Percentiles rank a stretch among this genome's conserved stretches.
Conservation (phyloP, 1,140 invertebrate genomes). For the Nephila pilipes region DNA sequence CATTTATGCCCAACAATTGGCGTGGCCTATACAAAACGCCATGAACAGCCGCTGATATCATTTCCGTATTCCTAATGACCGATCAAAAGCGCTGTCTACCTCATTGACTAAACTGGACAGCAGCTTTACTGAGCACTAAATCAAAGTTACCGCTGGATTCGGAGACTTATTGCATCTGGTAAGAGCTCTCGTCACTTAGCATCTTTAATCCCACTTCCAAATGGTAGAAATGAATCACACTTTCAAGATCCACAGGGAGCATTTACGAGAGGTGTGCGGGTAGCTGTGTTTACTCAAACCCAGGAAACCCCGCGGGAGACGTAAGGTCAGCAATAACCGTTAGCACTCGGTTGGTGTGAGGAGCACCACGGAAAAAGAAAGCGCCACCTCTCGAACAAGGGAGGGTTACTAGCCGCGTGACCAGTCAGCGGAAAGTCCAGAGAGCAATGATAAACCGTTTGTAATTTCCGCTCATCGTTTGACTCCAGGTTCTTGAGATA, state of each 20-base stretch:
- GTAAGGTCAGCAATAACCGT: slow-evolving; percentile 51
- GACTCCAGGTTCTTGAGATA: slow-evolving; percentile 39
- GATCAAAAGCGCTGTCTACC: not conserved
- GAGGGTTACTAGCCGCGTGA: slow-evolving; percentile 13
- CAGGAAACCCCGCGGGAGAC: slow-evolving; percentile 44
- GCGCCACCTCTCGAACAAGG: not conserved
- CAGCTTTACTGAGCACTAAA: slow-evolving; percentile 39
- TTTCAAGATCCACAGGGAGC: slow-evolving; percentile 29
- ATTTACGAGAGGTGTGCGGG: slow-evolving; percentile 22
- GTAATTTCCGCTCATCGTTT: slow-evolving; percentile 72
- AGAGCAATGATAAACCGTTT: slow-evolving; percentile 68
- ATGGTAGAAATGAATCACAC: slow-evolving; percentile 72
- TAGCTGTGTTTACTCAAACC: slow-evolving; percentile 1
- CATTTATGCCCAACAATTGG: not conserved
- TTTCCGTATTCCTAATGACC: slow-evolving; percentile 1
- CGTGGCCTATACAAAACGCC: not conserved
- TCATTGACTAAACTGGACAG: slow-evolving; percentile 1
- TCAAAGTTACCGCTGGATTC: slow-evolving; percentile 45
- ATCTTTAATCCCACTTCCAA: slow-evolving; percentile 38
- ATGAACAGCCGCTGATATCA: not conserved
- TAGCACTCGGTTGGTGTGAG: slow-evolving; percentile 8
- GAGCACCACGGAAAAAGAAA: not conserved
- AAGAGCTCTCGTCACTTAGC: slow-evolving; percentile 45
- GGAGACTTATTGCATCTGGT: slow-evolving; percentile 27
- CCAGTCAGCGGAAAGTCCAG: slow-evolving; percentile 40